phyloP scores from a whole-genome alignment of 2,797 vertebrate genomes.

The Tragopan temminckii region DNA sequence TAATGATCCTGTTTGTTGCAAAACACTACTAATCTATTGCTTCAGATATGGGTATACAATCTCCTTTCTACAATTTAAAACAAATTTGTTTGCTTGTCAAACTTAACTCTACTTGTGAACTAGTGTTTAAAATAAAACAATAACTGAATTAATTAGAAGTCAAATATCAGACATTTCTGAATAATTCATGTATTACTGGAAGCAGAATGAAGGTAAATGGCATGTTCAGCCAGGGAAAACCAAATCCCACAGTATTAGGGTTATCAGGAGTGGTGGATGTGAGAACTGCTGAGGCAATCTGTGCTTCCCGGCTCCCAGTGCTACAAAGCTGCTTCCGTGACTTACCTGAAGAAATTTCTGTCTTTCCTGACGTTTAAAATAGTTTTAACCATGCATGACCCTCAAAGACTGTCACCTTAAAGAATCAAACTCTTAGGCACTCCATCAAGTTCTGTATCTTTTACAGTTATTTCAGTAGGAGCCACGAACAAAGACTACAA shows the following conservation, averaged over 20 bases:
- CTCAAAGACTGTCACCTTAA: not conserved
- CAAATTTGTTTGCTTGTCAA: not conserved
- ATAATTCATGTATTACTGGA: rapidly evolving
- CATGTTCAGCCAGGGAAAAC: rapidly evolving
- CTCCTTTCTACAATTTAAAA: not conserved
- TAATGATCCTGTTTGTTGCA: not conserved
- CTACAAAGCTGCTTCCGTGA: not conserved
- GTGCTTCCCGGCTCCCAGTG: not conserved
- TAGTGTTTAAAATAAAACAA: not conserved
- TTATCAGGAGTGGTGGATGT: rapidly evolving
- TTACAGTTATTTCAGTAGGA: not conserved
- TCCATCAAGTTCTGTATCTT: not conserved
- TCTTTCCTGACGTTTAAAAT: not conserved
- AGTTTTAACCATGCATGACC: not conserved
- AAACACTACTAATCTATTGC: not conserved
- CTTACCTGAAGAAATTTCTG: not conserved
- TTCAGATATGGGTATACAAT: not conserved
- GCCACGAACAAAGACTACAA: not conserved
- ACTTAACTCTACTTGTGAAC: not conserved
- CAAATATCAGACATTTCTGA: not conserved
- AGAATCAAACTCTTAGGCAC: not conserved
- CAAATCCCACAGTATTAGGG: rapidly evolving
- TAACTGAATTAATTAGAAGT: not conserved
- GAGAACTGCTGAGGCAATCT: rapidly evolving
- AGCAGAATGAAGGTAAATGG: not conserved